Conservation (phyloP, 2,888 invertebrate species). For the Callimorpha dominula region DNA sequence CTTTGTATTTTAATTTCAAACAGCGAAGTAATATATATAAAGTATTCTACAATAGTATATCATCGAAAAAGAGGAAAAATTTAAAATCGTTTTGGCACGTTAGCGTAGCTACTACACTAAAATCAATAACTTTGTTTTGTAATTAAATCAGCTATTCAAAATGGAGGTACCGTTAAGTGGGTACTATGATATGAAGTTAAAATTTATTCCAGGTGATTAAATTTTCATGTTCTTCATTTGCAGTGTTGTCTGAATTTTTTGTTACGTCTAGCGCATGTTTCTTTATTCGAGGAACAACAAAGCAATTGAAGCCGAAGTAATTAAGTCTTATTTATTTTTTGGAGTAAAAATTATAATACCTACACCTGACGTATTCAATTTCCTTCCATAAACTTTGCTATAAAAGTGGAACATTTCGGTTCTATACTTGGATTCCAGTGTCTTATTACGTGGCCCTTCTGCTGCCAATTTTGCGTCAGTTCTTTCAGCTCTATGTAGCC, state of each 20-base stretch:
- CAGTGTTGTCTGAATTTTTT: not conserved
- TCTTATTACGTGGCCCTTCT: conserved; percentile 93
- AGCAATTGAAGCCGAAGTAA: not conserved
- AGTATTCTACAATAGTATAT: too few relatives aligned
- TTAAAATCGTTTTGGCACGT: not conserved
- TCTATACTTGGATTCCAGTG: conserved; percentile 93
- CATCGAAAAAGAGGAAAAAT: too few relatives aligned
- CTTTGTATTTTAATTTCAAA: too few relatives aligned
- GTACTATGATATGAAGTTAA: not conserved
- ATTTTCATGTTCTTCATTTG: not conserved
- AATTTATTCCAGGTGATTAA: not conserved
- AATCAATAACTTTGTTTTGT: not conserved
- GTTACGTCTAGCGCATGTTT: not conserved
- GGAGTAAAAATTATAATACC: not conserved
- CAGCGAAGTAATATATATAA: too few relatives aligned
- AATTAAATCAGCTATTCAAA: not conserved
- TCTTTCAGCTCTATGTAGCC: conserved; percentile 98
- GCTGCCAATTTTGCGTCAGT: conserved; percentile 94
- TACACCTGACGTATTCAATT: not conserved
- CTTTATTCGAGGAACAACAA: not conserved
- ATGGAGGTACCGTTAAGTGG: not conserved
- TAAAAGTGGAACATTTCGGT: conserved; percentile 93
- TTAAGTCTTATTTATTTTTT: not conserved
- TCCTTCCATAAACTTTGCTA: conserved; percentile 94
- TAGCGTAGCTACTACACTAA: not conserved